Evolutionary conservation across 2,797 vertebrate genomes (phyloP).

Genomic region (Sus cebifrons): DNA sequence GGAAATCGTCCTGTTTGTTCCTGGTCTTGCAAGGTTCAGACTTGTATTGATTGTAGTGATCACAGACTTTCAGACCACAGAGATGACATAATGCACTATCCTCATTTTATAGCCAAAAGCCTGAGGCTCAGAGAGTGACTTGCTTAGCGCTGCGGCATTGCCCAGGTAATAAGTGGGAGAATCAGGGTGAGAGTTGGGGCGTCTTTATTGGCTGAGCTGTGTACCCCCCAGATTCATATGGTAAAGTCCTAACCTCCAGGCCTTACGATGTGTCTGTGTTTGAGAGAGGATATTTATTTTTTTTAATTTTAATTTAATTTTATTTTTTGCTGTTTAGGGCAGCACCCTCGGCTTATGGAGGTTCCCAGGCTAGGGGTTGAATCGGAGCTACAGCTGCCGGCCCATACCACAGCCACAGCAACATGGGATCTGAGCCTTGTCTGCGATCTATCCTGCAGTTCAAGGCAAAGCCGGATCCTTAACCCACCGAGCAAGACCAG

Average conservation of each 20-base stretch:
- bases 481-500: too few relatives aligned
- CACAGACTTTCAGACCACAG: conserved; percentile 28
- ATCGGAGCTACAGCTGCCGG: too few relatives aligned
- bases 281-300: not conserved
- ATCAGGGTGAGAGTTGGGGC: not conserved
- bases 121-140: conserved; percentile 34
- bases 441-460: too few relatives aligned
- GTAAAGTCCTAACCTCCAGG: not conserved
- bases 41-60: not conserved
- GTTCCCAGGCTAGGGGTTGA: too few relatives aligned
- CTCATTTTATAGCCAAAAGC: conserved; percentile 26
- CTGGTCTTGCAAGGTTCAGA: conserved; percentile 51
- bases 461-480: too few relatives aligned
- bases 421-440: too few relatives aligned
- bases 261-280: not conserved
- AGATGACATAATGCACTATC: not conserved
- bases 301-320: too few relatives aligned
- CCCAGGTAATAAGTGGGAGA: not conserved
- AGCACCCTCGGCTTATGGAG: too few relatives aligned
- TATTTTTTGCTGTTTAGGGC: too few relatives aligned
- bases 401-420: too few relatives aligned
- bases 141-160: not conserved
- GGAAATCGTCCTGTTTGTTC: conserved; percentile 56
- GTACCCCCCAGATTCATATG: not conserved
- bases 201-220: not conserved